Evolutionary conservation across 1,140 invertebrate species (phyloP).

Genomic region (Penaeus indicus): DNA sequence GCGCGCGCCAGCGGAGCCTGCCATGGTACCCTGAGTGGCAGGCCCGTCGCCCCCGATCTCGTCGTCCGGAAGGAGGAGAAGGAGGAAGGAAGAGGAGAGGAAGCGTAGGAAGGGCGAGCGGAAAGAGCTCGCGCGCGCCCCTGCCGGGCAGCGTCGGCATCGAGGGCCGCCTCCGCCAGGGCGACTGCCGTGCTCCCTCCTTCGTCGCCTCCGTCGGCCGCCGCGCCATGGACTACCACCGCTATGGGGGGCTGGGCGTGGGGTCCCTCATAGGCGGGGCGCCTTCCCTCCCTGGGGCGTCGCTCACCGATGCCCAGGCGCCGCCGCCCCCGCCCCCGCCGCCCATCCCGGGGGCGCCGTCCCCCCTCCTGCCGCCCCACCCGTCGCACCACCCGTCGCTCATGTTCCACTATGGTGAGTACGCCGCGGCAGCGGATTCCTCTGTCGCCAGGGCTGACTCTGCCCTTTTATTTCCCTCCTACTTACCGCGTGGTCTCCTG

Average conservation of each 20-base stretch:
- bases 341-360: constrained; percentile 28
- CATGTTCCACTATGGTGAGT: constrained; percentile 53
- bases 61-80: no score
- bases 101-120: no score
- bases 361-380: constrained; percentile 41
- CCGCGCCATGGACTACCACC: constrained; percentile 38
- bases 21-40: no score
- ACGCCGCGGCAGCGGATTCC: background rate
- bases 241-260: constrained; percentile 45
- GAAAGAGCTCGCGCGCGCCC: background rate
- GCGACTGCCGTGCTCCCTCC: no score
- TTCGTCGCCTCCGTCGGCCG: no score
- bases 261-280: constrained; percentile 36
- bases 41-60: no score
- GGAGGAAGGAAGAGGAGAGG: no score
- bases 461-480: no score
- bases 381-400: constrained; percentile 47
- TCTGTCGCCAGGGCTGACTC: no score
- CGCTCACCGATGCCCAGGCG: constrained; percentile 4
- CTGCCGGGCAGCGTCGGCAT: background rate
- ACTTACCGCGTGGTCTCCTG: no score
- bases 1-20: no score
- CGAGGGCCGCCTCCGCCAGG: background rate
- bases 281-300: constrained; percentile 17
- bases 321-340: constrained; percentile 35